Percentiles rank a stretch among this genome's conserved stretches.
Conservation (phyloP, 2,113 vertebrate species). For the Rana temporaria region DNA sequence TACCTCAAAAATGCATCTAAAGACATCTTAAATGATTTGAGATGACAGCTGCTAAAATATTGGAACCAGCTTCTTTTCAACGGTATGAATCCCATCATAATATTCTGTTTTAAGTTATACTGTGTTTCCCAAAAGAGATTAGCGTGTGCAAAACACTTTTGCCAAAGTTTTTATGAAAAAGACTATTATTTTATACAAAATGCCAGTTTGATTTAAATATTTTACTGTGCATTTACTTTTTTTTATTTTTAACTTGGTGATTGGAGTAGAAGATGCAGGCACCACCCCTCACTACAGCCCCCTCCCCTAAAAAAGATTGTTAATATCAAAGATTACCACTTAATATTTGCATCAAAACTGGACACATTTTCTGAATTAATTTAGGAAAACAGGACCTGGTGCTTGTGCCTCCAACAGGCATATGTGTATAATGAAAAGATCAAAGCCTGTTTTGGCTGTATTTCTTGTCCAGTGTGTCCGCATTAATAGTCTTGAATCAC, state of each 20-base stretch:
- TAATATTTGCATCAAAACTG: too few relatives aligned
- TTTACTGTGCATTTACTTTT: not conserved
- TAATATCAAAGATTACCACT: too few relatives aligned
- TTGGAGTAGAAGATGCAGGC: not conserved
- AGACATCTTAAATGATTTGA: slow-evolving; percentile 65
- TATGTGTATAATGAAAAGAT: not conserved
- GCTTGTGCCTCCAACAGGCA: too few relatives aligned
- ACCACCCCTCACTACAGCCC: not conserved
- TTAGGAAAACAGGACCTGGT: too few relatives aligned
- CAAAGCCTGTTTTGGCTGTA: not conserved
- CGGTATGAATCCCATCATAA: slow-evolving; percentile 44
- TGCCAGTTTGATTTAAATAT: slow-evolving; percentile 63
- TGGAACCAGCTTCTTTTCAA: slow-evolving; percentile 65
- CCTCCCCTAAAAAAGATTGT: not conserved
- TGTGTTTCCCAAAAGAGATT: slow-evolving; percentile 62
- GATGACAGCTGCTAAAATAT: slow-evolving; percentile 69
- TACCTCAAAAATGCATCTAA: slow-evolving; percentile 64
- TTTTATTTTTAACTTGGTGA: not conserved
- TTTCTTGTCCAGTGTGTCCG: too few relatives aligned
- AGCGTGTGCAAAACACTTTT: slow-evolving; percentile 60
- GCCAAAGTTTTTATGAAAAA: slow-evolving; percentile 62
- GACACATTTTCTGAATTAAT: too few relatives aligned
- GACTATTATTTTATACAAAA: slow-evolving; percentile 63
- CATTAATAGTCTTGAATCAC: too few relatives aligned
- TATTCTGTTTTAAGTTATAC: slow-evolving; percentile 32